Evolutionary conservation across 2,113 vertebrate genomes (phyloP), one percentile per base, ranked within the genome.

Genomic region (Gallinago media): DNA sequence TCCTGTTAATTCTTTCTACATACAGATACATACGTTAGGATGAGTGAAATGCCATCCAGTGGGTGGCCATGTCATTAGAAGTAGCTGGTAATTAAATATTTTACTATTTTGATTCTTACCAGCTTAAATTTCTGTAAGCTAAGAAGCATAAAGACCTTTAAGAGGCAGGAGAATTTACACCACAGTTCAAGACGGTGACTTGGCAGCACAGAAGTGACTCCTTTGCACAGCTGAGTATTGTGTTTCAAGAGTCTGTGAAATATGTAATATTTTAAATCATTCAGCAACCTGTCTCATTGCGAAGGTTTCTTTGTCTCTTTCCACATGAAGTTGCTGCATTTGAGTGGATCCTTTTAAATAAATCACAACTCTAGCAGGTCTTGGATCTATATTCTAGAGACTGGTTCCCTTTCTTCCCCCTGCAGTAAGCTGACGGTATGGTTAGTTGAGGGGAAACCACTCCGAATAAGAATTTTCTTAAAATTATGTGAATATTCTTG

Each of bases 71-170:
- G 63, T 93, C 92, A 68, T 75, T 71, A 79, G 66, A 59, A 79
- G 46, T 80, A 92, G 49, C 63, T 90, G 70, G 38, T 91, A 90
- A 88, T 95, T 52, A 94, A 58, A 46, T 93, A 83, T 88, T 93
- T 85, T 70, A 62, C 56, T 34, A 55, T 76, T 88, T 94, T 77
- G 71, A n/a, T 95, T 83, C 85, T 92, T 94, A 66, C 75, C 49
- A 93, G 50, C 79, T 89, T 83, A 83, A 80, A 63, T 93, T 94
- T 83, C 61, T 72, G 70, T 88, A 76, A 94, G 67, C n/a, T 52
- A 58, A 89, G 67, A 74, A 42, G 49, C 62, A 58, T 34, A 40
- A 83, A 49, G 67, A 56, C 68, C 76, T 88, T 1, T 40, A 55
- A 56, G 59, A 83, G 71, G 59, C 22, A 42, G 38, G n/a, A 59